These are phyloP conservation scores for Ganaspis sp. DNA, from an alignment of 1,140 invertebrate species.

Conservation along the genomic window DNA sequence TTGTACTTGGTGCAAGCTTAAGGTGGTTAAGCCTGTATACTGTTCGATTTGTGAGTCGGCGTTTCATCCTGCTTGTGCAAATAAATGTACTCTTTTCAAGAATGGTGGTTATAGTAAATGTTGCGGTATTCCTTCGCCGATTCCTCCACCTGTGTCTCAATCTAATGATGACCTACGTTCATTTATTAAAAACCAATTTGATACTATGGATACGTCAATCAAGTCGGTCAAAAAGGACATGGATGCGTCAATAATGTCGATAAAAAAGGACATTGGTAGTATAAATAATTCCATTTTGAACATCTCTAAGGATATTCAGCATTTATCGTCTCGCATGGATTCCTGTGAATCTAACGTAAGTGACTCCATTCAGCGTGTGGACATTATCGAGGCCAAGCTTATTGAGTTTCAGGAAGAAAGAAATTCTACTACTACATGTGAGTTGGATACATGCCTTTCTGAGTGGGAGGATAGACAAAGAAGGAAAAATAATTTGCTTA, in stretches of 20 bases:
- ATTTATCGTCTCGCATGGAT: neutral
- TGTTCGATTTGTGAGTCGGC: neutral
- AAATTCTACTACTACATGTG: neutral
- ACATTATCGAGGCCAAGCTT: neutral
- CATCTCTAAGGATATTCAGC: neutral
- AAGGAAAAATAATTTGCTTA: neutral
- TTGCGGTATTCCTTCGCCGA: neutral
- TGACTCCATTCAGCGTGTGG: neutral
- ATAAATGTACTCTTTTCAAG: neutral
- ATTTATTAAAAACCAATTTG: neutral
- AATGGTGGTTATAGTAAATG: neutral
- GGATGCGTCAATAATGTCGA: neutral
- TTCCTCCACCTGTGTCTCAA: neutral
- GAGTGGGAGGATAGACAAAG: neutral
- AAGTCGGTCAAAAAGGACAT: neutral
- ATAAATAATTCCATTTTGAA: neutral
- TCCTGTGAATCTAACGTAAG: neutral
- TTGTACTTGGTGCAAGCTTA: no score
- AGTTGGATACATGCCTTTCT: neutral
- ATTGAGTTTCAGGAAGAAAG: neutral
- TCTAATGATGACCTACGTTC: neutral
- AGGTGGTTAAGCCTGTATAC: no score
- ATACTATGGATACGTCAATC: neutral
- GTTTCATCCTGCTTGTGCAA: neutral
- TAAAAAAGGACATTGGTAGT: neutral